Percentiles rank a stretch among this genome's conserved stretches.
phyloP scores from a whole-genome alignment of 2,797 vertebrate species.

The Lates japonicus region DNA sequence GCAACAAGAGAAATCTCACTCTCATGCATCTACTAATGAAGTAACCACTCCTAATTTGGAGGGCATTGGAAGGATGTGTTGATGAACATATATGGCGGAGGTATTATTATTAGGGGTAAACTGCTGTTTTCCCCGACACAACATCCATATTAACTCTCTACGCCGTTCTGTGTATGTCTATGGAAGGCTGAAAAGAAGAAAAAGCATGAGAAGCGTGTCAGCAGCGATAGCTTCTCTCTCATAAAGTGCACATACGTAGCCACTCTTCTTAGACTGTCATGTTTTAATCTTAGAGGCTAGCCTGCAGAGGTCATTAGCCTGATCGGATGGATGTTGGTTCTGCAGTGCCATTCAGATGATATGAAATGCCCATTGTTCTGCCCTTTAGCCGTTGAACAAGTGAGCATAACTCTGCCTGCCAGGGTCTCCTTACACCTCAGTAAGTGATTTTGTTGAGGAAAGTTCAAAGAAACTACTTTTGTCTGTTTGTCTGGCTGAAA shows the following conservation, averaged over 20 bases:
- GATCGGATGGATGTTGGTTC: background rate
- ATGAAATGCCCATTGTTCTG: background rate
- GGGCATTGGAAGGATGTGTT: too few species aligned
- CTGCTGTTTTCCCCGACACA: too few species aligned
- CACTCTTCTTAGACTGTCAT: background rate
- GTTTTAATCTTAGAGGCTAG: background rate
- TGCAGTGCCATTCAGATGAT: background rate
- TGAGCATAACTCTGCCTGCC: background rate
- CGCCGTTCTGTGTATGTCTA: too few species aligned
- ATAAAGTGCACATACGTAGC: too few species aligned
- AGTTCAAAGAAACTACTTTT: slow-evolving; percentile 13
- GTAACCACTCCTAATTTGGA: slow-evolving; percentile 67
- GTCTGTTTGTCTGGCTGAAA: slow-evolving; percentile 1
- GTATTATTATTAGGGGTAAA: too few species aligned
- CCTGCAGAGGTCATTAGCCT: background rate
- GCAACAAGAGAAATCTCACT: slow-evolving; percentile 68
- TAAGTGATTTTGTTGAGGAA: slow-evolving; percentile 29
- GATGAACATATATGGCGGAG: too few species aligned
- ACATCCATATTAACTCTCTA: too few species aligned
- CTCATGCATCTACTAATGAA: slow-evolving; percentile 74
- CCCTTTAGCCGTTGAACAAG: slow-evolving; percentile 2
- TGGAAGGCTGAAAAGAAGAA: too few species aligned
- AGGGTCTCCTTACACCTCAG: too few species aligned
- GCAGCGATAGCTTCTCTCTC: too few species aligned
- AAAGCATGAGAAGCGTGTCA: too few species aligned